Evolutionary conservation across 2,797 vertebrate species (phyloP).

Genomic region (Halcyon badia): DNA sequence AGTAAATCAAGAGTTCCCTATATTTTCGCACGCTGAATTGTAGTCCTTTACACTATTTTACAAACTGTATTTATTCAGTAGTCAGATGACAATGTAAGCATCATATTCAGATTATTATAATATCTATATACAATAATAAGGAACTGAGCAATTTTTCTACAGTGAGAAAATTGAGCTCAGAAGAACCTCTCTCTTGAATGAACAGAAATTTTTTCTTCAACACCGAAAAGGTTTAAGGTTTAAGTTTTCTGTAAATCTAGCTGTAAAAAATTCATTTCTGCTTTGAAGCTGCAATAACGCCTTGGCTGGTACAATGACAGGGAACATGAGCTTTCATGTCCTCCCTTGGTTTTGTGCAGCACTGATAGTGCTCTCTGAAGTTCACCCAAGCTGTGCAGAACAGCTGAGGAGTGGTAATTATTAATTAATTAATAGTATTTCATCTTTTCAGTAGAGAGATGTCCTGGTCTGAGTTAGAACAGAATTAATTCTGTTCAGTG

Average conservation of each 20-base stretch:
- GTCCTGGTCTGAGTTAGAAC: background rate
- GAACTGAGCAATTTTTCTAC: background rate
- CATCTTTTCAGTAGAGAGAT: background rate
- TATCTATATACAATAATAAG: background rate
- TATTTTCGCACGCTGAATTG: background rate
- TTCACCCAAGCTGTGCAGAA: background rate
- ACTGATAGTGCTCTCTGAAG: background rate
- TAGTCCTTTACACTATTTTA: background rate
- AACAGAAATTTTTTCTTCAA: background rate
- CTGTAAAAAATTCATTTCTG: background rate
- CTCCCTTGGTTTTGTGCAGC: background rate
- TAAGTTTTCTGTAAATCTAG: background rate
- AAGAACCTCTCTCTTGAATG: background rate
- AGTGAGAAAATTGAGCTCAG: background rate
- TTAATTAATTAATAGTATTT: background rate
- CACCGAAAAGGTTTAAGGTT: background rate
- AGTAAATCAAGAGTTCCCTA: background rate
- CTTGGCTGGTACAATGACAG: background rate
- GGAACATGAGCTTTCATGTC: background rate
- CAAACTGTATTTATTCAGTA: background rate
- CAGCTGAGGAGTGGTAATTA: background rate
- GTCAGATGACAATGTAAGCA: background rate
- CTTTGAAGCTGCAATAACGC: background rate
- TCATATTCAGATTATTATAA: background rate
- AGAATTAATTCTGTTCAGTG: background rate